A percentile compares a stretch with the other conserved stretches of the same genome.
phyloP scores from a whole-genome alignment of 2,797 vertebrate species.

The Sebastes itinus region DNA sequence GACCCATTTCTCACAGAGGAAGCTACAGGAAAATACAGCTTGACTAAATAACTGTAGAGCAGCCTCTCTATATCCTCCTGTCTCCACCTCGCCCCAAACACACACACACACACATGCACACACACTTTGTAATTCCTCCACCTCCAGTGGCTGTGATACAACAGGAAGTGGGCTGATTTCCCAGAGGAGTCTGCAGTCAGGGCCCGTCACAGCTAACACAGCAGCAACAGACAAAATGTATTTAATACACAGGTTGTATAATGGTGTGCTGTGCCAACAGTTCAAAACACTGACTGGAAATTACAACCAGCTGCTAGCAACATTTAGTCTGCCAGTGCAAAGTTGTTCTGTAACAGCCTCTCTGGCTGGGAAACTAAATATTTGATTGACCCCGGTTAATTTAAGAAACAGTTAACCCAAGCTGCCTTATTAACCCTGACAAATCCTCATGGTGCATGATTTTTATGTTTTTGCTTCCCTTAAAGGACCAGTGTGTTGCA shows the following conservation, averaged over 20 bases:
- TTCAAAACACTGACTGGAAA: conserved; percentile 35
- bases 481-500: not conserved
- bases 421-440: not conserved
- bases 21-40: conserved; percentile 50
- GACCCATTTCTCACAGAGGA: conserved; percentile 69
- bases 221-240: conserved; percentile 56
- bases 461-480: not conserved
- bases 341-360: conserved; percentile 11
- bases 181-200: conserved; percentile 71
- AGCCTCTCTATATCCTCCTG: conserved; percentile 38
- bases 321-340: not conserved
- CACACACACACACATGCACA: conserved; percentile 1
- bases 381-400: conserved; percentile 47
- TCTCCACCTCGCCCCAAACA: not conserved
- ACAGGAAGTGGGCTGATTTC: conserved; percentile 76
- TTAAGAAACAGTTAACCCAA: conserved; percentile 29
- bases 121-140: conserved; percentile 44
- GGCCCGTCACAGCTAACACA: conserved; percentile 55
- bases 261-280: conserved; percentile 25
- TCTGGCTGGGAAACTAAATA: conserved; percentile 42
- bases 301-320: conserved; percentile 7
- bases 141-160: conserved; percentile 57
- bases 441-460: not conserved
- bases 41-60: conserved; percentile 54
- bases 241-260: conserved; percentile 51